Base-by-base conservation (phyloP, 1,140 invertebrate genomes). In the Drosophila dunni region DNA sequence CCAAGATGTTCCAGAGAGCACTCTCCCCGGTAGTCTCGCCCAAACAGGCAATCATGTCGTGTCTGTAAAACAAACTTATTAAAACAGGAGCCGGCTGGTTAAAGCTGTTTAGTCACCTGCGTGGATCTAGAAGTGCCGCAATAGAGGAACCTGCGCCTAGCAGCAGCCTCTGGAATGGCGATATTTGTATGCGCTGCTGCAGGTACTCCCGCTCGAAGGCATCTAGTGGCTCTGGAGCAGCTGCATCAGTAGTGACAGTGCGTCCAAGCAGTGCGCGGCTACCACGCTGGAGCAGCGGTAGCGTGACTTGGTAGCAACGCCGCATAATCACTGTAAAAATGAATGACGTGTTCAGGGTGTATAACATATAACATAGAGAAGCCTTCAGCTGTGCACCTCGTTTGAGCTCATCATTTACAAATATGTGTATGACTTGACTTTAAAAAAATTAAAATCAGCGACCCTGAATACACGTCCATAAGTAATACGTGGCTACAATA, bases 1-100 rank as follows among this genome's bases (percentile, higher is more conserved):
- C 92, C 36, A 94, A 72, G 94, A 98, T 97, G 91, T 95, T 94
- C 68, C 93, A 84, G 0, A 98, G 93, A 7, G 97, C 96, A 40
- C 80, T 79, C 75, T 94, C 92, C 1, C 97, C 97, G 3, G 97
- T 97, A 0, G 97, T 96, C 93, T 99, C 98, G 4, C 97, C 98
- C 61, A 99, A 94, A 76, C 97, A 96, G 40, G 97, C 97, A 80
- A 99, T 97, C 97, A 98, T 98, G 92, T 99, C 98, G n/a, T 94
- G 95, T 57, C 96, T 94, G 13, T 50, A 38, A 62, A 17, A 29
- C 6, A 29, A 29, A 6, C 1, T 4, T 29, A 6, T 4, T 29
- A 29, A 29, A 29, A 0, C 24, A 29, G 24, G 24, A 29, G 0
- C 6, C 0, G 24, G 24, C 24, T 29, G 29, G 8, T 15, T 1